Evolutionary conservation across 1,140 invertebrate genomes (phyloP), one percentile per base, ranked within the genome.

Genomic region (Drosophila paulistorum): DNA sequence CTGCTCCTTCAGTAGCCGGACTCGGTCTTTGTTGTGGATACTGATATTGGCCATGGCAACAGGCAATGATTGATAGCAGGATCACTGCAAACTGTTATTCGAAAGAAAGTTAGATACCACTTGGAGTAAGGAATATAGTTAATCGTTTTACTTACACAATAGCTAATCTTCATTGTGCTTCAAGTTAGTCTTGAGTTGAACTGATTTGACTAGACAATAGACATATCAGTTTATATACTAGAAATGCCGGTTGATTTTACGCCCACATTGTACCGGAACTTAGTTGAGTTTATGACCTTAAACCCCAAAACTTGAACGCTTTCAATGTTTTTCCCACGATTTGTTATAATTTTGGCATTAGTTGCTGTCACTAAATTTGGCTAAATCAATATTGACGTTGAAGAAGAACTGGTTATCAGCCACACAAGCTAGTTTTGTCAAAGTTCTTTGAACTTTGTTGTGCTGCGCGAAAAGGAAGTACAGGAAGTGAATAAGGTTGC

Each of bases 241-340:
- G 62, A 42, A 71, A 70, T 66, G 39, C 39, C 17, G 68, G 58
- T 70, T 63, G 51, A 23, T 0, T 6, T 51, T 42, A 75, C 84
- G 72, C 85, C 85, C 74, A 90, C 85, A 33, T 65, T 37, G 62
- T 55, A 61, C 81, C 83, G 83, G 83, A 86, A 86, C 71, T 74
- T 30, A 37, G n/a, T 58, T 13, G n/a, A 67, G 57, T 26, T 51
- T 51, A 3, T 33, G 75, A 90, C 86, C 85, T 89, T 89, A 77
- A 89, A 90, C 85, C 63, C 67, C 48, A 13, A 41, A 41, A 65
- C 39, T 67, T 89, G 79, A 74, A 74, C 85, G 65, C 71, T 13
- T 55, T 85, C 78, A 85, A 90, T 89, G 85, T 60, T 81, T 71
- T 85, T 89, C 84, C 59, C 85, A 89, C 81, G 77, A 69, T 79